These are phyloP conservation scores for Hirtodrosophila histrioides DNA, from an alignment of 2,888 invertebrate species.

Conservation along the genomic window DNA sequence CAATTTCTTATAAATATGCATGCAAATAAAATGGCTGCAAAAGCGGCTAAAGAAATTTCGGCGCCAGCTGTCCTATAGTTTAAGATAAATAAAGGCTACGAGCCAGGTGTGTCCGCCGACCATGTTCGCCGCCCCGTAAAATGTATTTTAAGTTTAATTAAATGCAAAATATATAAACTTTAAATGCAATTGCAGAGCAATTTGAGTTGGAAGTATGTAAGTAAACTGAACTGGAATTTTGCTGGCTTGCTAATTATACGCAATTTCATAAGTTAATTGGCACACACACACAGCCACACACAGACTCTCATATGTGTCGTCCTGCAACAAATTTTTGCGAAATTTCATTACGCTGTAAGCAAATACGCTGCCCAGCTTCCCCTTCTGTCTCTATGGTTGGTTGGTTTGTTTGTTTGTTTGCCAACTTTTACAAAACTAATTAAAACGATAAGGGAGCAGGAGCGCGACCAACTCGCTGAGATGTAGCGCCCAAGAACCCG, in stretches of 20 bases:
- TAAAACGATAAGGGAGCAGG: constrained; percentile 69
- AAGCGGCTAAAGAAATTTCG: constrained; percentile 5
- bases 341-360: constrained; percentile 41
- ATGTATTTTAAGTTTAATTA: constrained; percentile 57
- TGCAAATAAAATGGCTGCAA: constrained; percentile 55
- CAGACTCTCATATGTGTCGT: constrained; percentile 25
- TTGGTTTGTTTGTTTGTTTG: constrained; percentile 29
- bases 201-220: constrained; percentile 6
- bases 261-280: constrained; percentile 46
- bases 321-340: constrained; percentile 38
- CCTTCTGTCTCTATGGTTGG: constrained; percentile 2
- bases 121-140: constrained; percentile 1
- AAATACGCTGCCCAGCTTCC: constrained; percentile 32
- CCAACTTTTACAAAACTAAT: constrained; percentile 74
- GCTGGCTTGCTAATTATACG: constrained; percentile 26
- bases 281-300: constrained; percentile 4
- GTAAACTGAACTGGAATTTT: constrained; percentile 17
- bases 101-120: constrained; percentile 24
- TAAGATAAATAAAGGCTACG: constrained; percentile 46
- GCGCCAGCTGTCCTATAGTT: constrained; percentile 23
- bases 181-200: constrained; percentile 37
- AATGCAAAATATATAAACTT: constrained; percentile 58
- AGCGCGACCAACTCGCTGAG: constrained; percentile 23
- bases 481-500: constrained; percentile 9
- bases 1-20: constrained; percentile 77